These are phyloP conservation scores for Acrossocheilus wenchowensis DNA, from an alignment of 2,797 vertebrate species.

Conservation along the genomic window DNA sequence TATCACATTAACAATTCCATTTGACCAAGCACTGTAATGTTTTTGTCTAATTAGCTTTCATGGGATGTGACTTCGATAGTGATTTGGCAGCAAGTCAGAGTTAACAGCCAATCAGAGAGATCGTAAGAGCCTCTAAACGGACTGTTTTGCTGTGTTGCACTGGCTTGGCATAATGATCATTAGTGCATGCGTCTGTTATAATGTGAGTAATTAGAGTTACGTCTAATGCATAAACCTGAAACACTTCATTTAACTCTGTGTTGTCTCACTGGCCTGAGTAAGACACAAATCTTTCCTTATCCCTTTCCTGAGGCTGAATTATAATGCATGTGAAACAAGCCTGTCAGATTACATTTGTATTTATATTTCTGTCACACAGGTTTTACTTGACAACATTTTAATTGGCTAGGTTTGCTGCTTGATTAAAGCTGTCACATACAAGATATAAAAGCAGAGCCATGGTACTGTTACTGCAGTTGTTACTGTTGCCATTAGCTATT, in stretches of 20 bases:
- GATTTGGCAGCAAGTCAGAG: conserved; percentile 38
- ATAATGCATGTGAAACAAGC: conserved; percentile 1
- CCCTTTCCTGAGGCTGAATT: conserved; percentile 23
- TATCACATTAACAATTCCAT: conserved; percentile 17
- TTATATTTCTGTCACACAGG: conserved; percentile 15
- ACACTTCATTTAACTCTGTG: conserved; percentile 20
- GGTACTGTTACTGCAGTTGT: background rate
- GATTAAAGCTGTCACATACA: conserved; percentile 18
- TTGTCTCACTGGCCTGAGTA: background rate
- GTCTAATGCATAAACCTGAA: conserved; percentile 26
- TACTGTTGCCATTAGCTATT: conserved; percentile 24
- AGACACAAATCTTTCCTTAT: conserved; percentile 20
- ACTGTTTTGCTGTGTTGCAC: conserved; percentile 33
- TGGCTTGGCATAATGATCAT: conserved; percentile 41
- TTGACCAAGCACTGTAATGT: conserved; percentile 15
- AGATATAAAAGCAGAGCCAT: conserved; percentile 1
- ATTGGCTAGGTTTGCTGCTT: conserved; percentile 24
- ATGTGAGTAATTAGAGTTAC: conserved; percentile 38
- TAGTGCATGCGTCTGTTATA: conserved; percentile 25
- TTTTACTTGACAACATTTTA: conserved; percentile 21
- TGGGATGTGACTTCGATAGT: conserved; percentile 24
- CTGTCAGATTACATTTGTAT: conserved; percentile 20
- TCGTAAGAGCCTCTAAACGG: conserved; percentile 32
- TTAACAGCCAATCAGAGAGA: conserved; percentile 40
- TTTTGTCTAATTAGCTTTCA: conserved; percentile 45